Base-by-base conservation (phyloP, 53 echinoderm and acorn worm species). In the Holothuria scabra region DNA sequence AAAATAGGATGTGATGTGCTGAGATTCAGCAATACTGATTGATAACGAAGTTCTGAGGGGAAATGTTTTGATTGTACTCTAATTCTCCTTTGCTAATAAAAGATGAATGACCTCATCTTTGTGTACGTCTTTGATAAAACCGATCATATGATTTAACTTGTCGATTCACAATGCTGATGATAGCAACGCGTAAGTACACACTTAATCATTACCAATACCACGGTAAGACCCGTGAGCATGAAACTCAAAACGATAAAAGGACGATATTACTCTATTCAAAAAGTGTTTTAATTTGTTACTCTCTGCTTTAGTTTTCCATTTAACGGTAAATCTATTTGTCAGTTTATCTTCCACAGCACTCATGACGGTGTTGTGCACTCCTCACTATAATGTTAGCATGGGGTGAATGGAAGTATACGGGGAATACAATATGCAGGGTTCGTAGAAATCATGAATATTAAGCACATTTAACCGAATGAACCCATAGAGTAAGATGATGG, bases 71-170 rank as follows among this genome's bases (percentile, higher is more conserved):
- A 78, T 78, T 56, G 25, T 25, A 3, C 24, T 21, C 21, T 72
- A 16, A 78, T 78, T 78, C 78, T 78, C 78, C 59, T 57, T 56
- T 28, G 12, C 12, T 21, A 30, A 28, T 56, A 57, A 78, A 56
- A 78, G 78, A 78, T 78, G 78, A 78, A 78, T 78, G 78, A 78
- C 78, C 56, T 78, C 78, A 78, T 78, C 52, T 33, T 48, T 74
- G 49, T 29, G 20, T 69, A 69, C 69, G 72, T 46, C 72, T 55
- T 57, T 78, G 52, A 28, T 57, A 78, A 78, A 29, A 29, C 59
- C 56, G 78, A 78, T 78, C 78, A 78, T 78, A 78, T 78, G 78
- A 78, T 78, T 78, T 52, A 18, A 52, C 52, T 52, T 52, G 18
- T 18, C 78, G 18, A 78, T 78, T 78, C 78, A 78, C 78, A 58